These are phyloP conservation scores for Nephila pilipes DNA, from an alignment of 1,140 invertebrate species.

Conservation along the genomic window DNA sequence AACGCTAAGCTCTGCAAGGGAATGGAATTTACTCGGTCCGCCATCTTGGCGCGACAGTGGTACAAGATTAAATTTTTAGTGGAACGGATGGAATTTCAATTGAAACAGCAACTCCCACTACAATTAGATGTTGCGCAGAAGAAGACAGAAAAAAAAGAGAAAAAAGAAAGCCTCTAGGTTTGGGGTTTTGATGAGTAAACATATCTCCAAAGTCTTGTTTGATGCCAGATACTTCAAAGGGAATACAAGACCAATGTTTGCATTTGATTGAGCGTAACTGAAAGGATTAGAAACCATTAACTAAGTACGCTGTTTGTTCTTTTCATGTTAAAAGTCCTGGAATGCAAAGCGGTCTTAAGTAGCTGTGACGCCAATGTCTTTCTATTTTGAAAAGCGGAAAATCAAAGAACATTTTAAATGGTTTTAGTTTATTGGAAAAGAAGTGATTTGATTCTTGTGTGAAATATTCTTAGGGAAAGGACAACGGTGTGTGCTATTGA, in stretches of 20 bases:
- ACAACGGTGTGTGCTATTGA: too few species aligned
- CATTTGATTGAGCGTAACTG: constrained; percentile 3
- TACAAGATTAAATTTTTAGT: constrained; percentile 12
- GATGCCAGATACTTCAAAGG: background rate
- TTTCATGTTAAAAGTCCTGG: background rate
- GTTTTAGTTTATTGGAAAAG: background rate
- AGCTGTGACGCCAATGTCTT: too few species aligned
- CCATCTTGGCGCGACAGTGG: constrained; percentile 6
- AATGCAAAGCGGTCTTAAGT: too few species aligned
- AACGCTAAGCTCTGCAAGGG: constrained; percentile 56
- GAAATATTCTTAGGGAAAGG: too few species aligned
- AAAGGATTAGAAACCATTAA: background rate
- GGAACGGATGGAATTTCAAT: constrained; percentile 1
- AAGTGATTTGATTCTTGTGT: background rate
- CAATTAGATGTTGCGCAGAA: background rate
- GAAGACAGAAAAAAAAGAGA: background rate
- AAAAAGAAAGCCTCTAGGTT: background rate
- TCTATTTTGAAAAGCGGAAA: background rate
- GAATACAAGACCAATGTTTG: background rate
- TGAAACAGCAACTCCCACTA: background rate
- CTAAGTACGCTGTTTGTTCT: background rate
- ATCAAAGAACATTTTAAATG: constrained; percentile 5
- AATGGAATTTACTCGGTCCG: constrained; percentile 30
- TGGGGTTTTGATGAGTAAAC: background rate
- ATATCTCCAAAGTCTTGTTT: background rate